Conservation (phyloP, 2,797 vertebrate genomes). For the Rhynchotus rufescens region DNA sequence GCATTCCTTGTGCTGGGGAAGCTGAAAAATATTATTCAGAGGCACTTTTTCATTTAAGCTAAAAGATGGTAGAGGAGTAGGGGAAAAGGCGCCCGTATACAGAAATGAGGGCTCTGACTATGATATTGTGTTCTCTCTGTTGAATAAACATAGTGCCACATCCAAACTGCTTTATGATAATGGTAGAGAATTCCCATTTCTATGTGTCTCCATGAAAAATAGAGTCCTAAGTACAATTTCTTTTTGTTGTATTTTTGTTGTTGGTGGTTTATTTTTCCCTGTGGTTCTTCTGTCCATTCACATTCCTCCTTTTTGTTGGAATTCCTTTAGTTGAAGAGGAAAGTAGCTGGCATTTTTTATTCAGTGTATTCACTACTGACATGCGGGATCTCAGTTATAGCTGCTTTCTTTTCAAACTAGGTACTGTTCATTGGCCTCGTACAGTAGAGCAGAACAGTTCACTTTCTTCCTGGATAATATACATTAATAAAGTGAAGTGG, state of each 20-base stretch:
- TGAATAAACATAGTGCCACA: neutral
- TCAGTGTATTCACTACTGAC: neutral
- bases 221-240: neutral
- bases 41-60: neutral
- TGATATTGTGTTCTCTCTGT: neutral
- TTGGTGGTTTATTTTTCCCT: neutral
- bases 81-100: neutral
- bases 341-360: neutral
- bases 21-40: neutral
- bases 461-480: neutral
- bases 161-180: neutral
- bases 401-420: neutral
- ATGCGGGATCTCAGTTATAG: neutral
- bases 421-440: neutral
- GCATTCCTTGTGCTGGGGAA: neutral
- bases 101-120: neutral
- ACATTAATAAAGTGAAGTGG: slow-evolving; percentile 21
- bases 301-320: neutral
- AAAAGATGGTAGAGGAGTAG: neutral
- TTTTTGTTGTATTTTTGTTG: neutral
- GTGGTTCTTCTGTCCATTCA: neutral
- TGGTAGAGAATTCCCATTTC: neutral
- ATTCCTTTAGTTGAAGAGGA: neutral
- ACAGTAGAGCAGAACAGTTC: neutral
- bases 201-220: neutral